These are phyloP conservation scores for Kradibia gibbosae DNA, from an alignment of 1,140 invertebrate genomes.

Conservation along the genomic window DNA sequence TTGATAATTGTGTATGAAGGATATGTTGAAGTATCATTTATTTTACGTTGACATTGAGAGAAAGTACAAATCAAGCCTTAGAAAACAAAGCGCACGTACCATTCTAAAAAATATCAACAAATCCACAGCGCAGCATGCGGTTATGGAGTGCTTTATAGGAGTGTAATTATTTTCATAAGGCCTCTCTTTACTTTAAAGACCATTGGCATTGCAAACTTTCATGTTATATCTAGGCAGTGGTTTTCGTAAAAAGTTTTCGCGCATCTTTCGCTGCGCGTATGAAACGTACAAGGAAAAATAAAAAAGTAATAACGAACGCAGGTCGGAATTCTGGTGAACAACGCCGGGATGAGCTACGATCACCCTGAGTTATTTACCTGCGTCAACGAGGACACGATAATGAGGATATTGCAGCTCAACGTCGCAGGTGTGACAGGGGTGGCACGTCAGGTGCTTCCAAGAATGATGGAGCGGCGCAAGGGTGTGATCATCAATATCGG, in stretches of 20 bases:
- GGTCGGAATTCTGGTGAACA: slow-evolving; percentile 94
- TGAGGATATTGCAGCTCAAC: slow-evolving; percentile 74
- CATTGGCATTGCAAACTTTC: no score
- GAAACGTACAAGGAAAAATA: neutral
- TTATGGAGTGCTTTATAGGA: no score
- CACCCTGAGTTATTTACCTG: slow-evolving; percentile 89
- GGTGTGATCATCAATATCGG: slow-evolving; percentile 95
- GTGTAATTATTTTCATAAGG: no score
- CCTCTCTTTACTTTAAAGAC: no score
- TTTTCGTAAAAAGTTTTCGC: neutral
- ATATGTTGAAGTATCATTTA: no score
- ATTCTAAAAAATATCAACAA: no score
- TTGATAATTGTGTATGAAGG: no score
- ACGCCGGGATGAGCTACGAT: slow-evolving; percentile 93
- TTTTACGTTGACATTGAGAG: no score
- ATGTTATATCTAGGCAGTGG: no score
- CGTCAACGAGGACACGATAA: slow-evolving; percentile 73
- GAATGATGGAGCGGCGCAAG: slow-evolving; percentile 87
- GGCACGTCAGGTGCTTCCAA: slow-evolving; percentile 85
- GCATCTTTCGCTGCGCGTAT: neutral
- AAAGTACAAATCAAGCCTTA: no score
- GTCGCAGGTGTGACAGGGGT: slow-evolving; percentile 76
- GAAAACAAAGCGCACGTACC: no score
- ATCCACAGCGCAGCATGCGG: no score
- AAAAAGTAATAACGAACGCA: slow-evolving; percentile 39